Base-by-base conservation (phyloP, 2,113 vertebrate species). In the human region DNA sequence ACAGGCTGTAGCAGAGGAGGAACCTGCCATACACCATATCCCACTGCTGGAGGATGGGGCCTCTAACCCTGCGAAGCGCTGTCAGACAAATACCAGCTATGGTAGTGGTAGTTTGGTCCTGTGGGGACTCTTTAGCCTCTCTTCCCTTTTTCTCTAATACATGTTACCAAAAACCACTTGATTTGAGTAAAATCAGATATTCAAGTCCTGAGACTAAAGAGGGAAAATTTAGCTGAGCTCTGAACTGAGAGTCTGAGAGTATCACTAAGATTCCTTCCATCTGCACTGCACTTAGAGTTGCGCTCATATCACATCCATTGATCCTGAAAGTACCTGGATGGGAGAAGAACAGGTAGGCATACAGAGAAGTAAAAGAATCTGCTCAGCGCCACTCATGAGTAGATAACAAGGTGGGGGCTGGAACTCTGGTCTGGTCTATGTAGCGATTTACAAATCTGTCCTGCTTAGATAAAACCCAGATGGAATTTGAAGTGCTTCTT, bases 401-500 rank as follows among this genome's bases (percentile, higher is more conserved):
- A 35, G 45, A n/a, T 3, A 8, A 43, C 9, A 38, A 66, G 2
- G 5, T 11, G 5, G 32, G 7, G 50, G 43, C 50, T 72, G 20
- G 64, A 57, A 59, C 52, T 85, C 79, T 27, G 14, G 57, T 70
- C 59, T 57, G 38, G 50, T 75, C 23, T 80, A 30, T 43, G 22
- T 4, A 66, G 61, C 4, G 27, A 97, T 89, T 93, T 61, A 76
- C n/a, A 83, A 86, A 93, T 82, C 6, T 79, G 48, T 23, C 45
- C 40, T 61, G 23, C 89, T 96, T 70, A 61, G 27, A 52, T 70
- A 59, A 96, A 95, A 78, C 20, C 68, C 30, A 27, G 25, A 75
- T 75, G 78, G 83, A 96, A 90, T 92, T 89, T 93, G 76, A 96
- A 94, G 40, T 68, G 50, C 61, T 89, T 73, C 66, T 68, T 82